These are phyloP conservation scores for Bubalus kerabau DNA, from an alignment of 2,113 vertebrate genomes.

Conservation along the genomic window DNA sequence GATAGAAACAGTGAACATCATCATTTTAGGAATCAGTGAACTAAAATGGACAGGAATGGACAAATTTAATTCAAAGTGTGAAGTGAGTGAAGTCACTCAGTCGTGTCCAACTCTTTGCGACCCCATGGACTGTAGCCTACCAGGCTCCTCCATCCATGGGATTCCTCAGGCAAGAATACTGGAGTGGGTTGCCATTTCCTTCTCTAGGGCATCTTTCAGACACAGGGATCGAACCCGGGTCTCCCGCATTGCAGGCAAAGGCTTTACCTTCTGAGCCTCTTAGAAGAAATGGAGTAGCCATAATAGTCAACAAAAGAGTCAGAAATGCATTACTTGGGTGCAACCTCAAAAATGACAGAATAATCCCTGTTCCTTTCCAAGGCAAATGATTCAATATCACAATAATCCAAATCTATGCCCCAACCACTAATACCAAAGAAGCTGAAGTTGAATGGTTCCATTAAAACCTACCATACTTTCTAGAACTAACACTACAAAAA, in stretches of 20 bases:
- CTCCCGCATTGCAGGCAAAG: neutral
- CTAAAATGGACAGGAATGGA: neutral
- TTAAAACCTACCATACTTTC: neutral
- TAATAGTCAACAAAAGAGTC: neutral
- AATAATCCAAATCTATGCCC: neutral
- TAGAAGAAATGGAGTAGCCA: neutral
- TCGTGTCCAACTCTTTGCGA: rapidly evolving
- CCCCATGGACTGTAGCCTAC: neutral
- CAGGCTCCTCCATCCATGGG: neutral
- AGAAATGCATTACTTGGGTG: neutral
- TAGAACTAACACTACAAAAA: neutral
- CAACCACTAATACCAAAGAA: neutral
- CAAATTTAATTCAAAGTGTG: neutral
- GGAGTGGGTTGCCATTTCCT: neutral
- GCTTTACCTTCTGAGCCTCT: neutral
- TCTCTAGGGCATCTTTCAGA: neutral
- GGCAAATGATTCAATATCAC: neutral
- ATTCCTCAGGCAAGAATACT: neutral
- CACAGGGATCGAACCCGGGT: rapidly evolving
- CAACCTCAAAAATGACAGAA: neutral
- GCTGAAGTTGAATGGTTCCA: neutral
- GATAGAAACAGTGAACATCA: neutral
- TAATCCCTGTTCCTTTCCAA: neutral
- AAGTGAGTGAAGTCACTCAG: neutral
- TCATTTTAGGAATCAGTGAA: neutral